phyloP scores from a whole-genome alignment of 2,797 vertebrate genomes.

The Orientallactaga sibirica region DNA sequence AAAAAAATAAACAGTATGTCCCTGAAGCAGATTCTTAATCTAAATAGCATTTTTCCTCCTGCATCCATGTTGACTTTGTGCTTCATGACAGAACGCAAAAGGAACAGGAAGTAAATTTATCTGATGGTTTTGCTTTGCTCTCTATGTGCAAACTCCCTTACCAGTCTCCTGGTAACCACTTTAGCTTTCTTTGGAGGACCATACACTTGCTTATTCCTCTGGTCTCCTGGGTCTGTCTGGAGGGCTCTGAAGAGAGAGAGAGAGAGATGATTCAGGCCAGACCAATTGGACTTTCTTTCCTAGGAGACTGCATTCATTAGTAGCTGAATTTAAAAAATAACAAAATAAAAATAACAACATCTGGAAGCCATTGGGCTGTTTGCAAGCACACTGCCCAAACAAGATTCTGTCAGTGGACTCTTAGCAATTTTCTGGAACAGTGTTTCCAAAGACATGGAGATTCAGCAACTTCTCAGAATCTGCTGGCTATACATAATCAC shows the following conservation, averaged over 20 bases:
- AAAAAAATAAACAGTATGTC: not conserved
- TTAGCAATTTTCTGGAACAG: not conserved
- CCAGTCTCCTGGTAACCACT: not conserved
- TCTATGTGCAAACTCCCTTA: not conserved
- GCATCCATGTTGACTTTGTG: not conserved
- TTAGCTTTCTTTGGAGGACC: not conserved
- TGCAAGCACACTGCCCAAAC: not conserved
- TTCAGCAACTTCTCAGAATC: not conserved
- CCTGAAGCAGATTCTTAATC: conserved; percentile 35
- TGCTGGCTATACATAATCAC: not conserved
- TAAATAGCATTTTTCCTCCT: not conserved
- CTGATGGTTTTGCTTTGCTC: not conserved
- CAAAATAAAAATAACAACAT: not conserved
- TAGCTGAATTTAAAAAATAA: not conserved
- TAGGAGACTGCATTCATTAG: not conserved
- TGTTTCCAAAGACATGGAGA: not conserved
- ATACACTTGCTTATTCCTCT: not conserved
- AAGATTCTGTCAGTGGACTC: not conserved
- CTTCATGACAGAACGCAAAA: not conserved
- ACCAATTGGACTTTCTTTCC: not conserved
- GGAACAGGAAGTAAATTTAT: not conserved
- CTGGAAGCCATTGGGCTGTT: not conserved
- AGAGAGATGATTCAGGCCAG: not conserved
- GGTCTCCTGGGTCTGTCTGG: not conserved
- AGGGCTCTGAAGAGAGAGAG: not conserved